Percentiles rank a stretch among this genome's conserved stretches.
These are phyloP conservation scores for Augochlorella aurata DNA, from an alignment of 2,888 invertebrate genomes.

Conservation along the genomic window DNA sequence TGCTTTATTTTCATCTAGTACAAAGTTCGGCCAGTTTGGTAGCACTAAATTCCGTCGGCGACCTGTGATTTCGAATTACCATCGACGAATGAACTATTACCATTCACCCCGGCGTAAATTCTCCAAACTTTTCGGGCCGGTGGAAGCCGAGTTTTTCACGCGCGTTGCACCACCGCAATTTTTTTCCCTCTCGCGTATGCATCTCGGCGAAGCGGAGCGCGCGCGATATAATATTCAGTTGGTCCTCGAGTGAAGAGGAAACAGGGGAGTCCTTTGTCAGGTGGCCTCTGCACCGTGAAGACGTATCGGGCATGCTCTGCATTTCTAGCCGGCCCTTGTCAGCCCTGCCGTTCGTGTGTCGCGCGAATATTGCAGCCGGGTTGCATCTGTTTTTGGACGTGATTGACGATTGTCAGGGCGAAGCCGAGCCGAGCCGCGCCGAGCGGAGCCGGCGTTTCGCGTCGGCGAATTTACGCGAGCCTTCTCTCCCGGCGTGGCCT, in stretches of 20 bases:
- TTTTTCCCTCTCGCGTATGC: not conserved
- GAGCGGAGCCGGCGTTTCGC: constrained; percentile 23
- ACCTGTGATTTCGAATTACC: not conserved
- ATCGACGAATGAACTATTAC: not conserved
- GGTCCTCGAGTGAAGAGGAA: constrained; percentile 28
- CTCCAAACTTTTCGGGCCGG: not conserved
- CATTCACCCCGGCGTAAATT: not conserved
- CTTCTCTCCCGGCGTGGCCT: not conserved
- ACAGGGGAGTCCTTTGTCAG: constrained; percentile 64
- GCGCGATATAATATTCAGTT: constrained; percentile 31
- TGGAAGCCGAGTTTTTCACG: not conserved
- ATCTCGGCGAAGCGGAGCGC: not conserved
- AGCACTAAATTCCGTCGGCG: too few species aligned
- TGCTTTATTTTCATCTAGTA: too few species aligned
- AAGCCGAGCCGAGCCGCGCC: not conserved
- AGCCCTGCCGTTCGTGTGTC: constrained; percentile 55
- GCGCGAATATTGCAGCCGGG: constrained; percentile 55
- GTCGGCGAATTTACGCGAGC: constrained; percentile 61
- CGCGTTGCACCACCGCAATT: not conserved
- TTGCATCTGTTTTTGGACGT: constrained; percentile 69
- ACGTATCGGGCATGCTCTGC: constrained; percentile 65
- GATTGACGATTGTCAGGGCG: constrained; percentile 68
- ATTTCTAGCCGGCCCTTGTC: constrained; percentile 62
- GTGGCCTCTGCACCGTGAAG: constrained; percentile 65
- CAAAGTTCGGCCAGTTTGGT: too few species aligned